Evolutionary conservation across 1,140 invertebrate genomes (phyloP), one percentile per base, ranked within the genome.

Genomic region (Drosophila pruinosa): DNA sequence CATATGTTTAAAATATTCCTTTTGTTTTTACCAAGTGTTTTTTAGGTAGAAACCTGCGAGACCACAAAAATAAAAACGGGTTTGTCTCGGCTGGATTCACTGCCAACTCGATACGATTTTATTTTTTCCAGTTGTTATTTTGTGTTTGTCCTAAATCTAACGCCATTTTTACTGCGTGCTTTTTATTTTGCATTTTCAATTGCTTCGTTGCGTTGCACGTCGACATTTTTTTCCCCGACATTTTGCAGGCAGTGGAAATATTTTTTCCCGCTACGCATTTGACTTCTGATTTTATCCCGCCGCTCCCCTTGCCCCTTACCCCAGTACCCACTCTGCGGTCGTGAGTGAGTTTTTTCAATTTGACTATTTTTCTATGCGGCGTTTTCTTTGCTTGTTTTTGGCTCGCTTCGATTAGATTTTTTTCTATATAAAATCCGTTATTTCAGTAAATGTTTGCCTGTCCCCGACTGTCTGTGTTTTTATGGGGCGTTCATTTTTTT

Each of bases 101-200:
- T 54, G 5, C 52, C 22, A 68, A 28, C 63, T 53, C 53, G 45
- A 67, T 53, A 8, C 19, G 43, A 45, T 56, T 28, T 15, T 34
- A 15, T 57, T 72, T 52, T 36, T 34, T 45, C 38, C 63, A 64
- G 73, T 73, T 64, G 61, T 68, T 61, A 62, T 78, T 79, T 65
- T 62, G 67, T 62, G 67, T 85, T 86, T 88, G 75, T 81, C 58
- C 82, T 70, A 86, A 88, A 82, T 82, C 78, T 86, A 78, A 75
- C 82, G 71, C 54, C 54, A 72, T 56, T 86, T 85, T 79, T 70
- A 56, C 34, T 45, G 45, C 39, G 39, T 31, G 31, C 54, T 77
- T 77, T 76, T 73, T 88, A 81, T 86, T 85, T 85, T 81, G 73
- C 74, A 86, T 86, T 86, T 82, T 88, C 74, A 82, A 86, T 88